Conservation (phyloP, 2,797 vertebrate genomes). For the Gymnopithys bicolor region DNA sequence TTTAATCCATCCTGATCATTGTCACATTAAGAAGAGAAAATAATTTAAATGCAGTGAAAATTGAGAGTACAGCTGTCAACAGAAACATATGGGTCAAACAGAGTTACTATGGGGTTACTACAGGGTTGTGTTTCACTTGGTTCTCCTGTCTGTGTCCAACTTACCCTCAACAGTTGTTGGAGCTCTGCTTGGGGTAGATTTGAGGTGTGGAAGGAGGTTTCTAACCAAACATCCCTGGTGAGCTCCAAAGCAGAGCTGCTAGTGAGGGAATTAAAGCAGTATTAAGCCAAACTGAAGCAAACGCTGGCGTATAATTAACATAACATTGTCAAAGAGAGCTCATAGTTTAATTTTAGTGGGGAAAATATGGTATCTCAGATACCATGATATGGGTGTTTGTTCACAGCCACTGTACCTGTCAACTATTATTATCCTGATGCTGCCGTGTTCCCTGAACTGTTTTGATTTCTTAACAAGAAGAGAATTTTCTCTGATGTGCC, state of each 20-base stretch:
- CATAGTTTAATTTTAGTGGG: conserved; percentile 63
- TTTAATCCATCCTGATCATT: background rate
- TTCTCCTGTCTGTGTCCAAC: background rate
- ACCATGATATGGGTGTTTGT: conserved; percentile 63
- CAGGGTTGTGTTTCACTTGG: background rate
- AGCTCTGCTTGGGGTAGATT: background rate
- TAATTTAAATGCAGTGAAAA: background rate
- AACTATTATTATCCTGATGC: conserved; percentile 62
- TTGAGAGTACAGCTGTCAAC: background rate
- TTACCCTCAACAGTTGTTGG: background rate
- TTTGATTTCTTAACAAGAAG: conserved; percentile 65
- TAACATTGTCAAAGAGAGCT: conserved; percentile 47
- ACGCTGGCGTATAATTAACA: conserved; percentile 9
- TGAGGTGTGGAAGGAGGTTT: background rate
- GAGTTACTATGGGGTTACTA: background rate
- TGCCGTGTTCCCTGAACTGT: conserved; percentile 63
- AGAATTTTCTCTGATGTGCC: conserved; percentile 63
- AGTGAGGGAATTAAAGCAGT: background rate
- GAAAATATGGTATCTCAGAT: conserved; percentile 68
- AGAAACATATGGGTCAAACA: background rate
- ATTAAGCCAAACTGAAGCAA: conserved; percentile 23
- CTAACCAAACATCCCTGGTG: background rate
- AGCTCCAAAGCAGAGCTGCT: background rate
- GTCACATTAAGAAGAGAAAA: background rate
- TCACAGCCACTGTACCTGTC: conserved; percentile 58